phyloP scores from a whole-genome alignment of 2,888 invertebrate genomes.

The Drosophila percnosoma region DNA sequence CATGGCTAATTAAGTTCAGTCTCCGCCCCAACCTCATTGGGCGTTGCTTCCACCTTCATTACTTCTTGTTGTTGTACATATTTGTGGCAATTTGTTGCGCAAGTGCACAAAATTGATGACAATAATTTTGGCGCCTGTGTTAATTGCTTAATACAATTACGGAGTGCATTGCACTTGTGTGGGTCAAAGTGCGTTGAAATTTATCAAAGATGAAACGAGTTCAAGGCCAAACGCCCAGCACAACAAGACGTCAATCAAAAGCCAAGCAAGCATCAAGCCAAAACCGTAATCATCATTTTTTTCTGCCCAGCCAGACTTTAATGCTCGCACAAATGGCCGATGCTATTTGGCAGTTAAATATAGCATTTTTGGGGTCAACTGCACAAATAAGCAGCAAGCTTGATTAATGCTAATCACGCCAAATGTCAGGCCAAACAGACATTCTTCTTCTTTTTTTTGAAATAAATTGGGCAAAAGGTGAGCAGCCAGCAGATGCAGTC shows the following conservation, averaged over 20 bases:
- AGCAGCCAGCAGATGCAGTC: constrained; percentile 28
- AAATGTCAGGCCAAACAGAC: constrained; percentile 60
- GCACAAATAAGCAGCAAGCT: constrained; percentile 42
- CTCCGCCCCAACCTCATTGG: constrained; percentile 11
- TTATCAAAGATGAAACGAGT: constrained; percentile 68
- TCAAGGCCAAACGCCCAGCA: constrained; percentile 61
- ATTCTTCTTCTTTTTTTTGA: constrained; percentile 16
- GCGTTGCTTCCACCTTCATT: background rate
- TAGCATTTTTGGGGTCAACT: constrained; percentile 47
- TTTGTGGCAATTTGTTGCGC: constrained; percentile 34
- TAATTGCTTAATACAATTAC: constrained; percentile 57
- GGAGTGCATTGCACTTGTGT: constrained; percentile 44
- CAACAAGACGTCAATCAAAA: constrained; percentile 59
- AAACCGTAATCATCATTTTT: constrained; percentile 55
- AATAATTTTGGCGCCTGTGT: constrained; percentile 50
- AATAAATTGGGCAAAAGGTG: constrained; percentile 62
- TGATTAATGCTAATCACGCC: constrained; percentile 78
- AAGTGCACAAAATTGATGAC: constrained; percentile 59
- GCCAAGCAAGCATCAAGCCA: constrained; percentile 13
- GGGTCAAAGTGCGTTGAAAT: constrained; percentile 55
- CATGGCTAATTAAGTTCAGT: constrained; percentile 51
- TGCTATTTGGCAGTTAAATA: constrained; percentile 59
- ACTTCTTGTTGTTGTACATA: constrained; percentile 6
- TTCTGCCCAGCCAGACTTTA: constrained; percentile 8
- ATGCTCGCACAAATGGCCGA: constrained; percentile 43